These are phyloP conservation scores for Theonella swinhoei DNA, from an alignment of 37 sponge, comb jelly and placozoan genomes.

Conservation along the genomic window DNA sequence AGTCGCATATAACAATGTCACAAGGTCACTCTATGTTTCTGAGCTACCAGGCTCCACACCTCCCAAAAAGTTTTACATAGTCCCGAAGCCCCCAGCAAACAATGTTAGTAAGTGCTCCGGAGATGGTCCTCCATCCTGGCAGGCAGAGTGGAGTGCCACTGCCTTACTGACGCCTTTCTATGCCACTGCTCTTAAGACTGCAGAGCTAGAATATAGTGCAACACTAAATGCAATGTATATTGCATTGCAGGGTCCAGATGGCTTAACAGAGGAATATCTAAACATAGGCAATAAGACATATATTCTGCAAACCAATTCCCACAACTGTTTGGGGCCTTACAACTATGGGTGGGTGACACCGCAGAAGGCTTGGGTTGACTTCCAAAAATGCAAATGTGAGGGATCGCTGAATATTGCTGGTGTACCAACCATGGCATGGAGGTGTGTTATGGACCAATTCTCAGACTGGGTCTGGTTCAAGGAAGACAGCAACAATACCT, in stretches of 20 bases:
- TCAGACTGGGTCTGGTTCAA: constrained; percentile 47
- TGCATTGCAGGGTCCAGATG: not conserved
- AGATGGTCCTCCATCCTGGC: constrained; percentile 22
- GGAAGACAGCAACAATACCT: not conserved
- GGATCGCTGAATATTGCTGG: constrained; percentile 12
- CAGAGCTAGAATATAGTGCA: constrained; percentile 34
- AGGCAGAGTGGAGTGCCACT: constrained; percentile 20
- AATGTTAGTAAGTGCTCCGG: not conserved
- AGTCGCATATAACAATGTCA: constrained; percentile 9
- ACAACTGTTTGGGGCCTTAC: constrained; percentile 16
- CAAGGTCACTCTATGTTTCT: not conserved
- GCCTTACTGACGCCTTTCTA: constrained; percentile 28
- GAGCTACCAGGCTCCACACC: constrained; percentile 29
- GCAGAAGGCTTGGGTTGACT: constrained; percentile 3
- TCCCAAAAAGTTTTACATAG: constrained; percentile 29
- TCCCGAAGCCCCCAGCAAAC: constrained; percentile 4
- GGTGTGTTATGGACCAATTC: not conserved
- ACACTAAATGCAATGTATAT: constrained; percentile 19
- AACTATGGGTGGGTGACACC: constrained; percentile 35
- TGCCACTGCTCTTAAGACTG: not conserved
- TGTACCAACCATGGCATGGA: constrained; percentile 10
- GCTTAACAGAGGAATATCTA: constrained; percentile 9
- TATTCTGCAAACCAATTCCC: not conserved
- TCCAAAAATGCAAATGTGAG: constrained; percentile 16
- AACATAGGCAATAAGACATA: not conserved